Percentiles rank a stretch among this genome's conserved stretches.
These are phyloP conservation scores for Ctenodactylus gundi DNA, from an alignment of 2,113 vertebrate species.

Conservation along the genomic window DNA sequence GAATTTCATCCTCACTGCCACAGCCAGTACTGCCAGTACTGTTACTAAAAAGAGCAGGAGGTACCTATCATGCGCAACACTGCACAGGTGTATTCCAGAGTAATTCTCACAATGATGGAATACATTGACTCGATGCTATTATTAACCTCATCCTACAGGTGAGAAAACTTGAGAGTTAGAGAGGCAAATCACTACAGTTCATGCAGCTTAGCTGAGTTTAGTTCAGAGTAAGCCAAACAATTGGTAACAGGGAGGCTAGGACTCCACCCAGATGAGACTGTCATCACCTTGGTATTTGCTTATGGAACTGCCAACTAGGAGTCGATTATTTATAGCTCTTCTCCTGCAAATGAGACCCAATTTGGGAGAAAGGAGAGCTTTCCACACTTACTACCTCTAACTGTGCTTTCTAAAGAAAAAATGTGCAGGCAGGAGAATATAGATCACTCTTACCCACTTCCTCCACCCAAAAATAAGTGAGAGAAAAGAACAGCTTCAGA, in stretches of 20 bases:
- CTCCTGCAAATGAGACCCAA: conserved; percentile 22
- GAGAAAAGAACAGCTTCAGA: background rate
- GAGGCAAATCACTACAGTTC: conserved; percentile 18
- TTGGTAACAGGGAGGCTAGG: background rate
- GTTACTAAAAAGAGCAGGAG: background rate
- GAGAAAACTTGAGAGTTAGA: conserved; percentile 56
- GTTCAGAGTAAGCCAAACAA: background rate
- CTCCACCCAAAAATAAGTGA: background rate
- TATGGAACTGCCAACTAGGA: conserved; percentile 8
- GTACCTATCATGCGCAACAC: background rate
- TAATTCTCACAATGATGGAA: background rate
- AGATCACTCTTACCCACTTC: conserved; percentile 16
- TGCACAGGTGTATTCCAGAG: background rate
- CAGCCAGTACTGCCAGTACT: background rate
- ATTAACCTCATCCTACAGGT: background rate
- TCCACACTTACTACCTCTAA: background rate
- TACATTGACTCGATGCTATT: background rate
- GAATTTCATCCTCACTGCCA: background rate
- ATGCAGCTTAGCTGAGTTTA: background rate
- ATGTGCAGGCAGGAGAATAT: background rate
- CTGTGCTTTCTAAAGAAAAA: conserved; percentile 23
- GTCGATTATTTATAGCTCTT: conserved; percentile 11
- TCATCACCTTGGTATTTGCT: background rate
- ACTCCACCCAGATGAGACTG: background rate
- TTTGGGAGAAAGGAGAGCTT: background rate